These are phyloP conservation scores for Peromyscus californicus DNA, from an alignment of 2,113 vertebrate genomes.

Conservation along the genomic window DNA sequence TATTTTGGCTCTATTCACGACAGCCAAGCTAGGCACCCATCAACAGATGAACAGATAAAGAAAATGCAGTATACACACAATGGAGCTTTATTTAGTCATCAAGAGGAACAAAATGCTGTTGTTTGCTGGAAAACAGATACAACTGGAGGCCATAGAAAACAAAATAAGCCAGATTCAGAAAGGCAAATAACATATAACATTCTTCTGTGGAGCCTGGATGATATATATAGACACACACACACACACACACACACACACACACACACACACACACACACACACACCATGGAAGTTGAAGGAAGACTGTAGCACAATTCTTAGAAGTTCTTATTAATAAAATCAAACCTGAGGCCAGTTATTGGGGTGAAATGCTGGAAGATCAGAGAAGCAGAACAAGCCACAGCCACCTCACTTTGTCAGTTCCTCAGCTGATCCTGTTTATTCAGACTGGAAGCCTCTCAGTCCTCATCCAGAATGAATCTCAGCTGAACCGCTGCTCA, in stretches of 20 bases:
- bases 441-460: too few relatives aligned
- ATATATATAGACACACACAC: neutral
- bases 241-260: too few relatives aligned
- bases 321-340: too few relatives aligned
- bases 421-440: too few relatives aligned
- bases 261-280: neutral
- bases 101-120: neutral
- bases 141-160: neutral
- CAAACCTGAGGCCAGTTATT: too few relatives aligned
- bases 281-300: neutral
- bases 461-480: too few relatives aligned
- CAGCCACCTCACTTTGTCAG: too few relatives aligned
- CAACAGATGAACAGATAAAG: neutral
- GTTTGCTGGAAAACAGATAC: neutral
- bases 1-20: neutral
- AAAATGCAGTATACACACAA: neutral
- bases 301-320: too few relatives aligned
- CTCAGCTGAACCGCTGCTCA: too few relatives aligned
- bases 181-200: neutral
- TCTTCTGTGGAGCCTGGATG: neutral
- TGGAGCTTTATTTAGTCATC: neutral
- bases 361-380: too few relatives aligned
- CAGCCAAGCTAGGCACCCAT: neutral
- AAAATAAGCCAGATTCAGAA: neutral
- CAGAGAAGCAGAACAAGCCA: too few relatives aligned